phyloP scores from a whole-genome alignment of 2,113 vertebrate species.

The Lagopus leucura region DNA sequence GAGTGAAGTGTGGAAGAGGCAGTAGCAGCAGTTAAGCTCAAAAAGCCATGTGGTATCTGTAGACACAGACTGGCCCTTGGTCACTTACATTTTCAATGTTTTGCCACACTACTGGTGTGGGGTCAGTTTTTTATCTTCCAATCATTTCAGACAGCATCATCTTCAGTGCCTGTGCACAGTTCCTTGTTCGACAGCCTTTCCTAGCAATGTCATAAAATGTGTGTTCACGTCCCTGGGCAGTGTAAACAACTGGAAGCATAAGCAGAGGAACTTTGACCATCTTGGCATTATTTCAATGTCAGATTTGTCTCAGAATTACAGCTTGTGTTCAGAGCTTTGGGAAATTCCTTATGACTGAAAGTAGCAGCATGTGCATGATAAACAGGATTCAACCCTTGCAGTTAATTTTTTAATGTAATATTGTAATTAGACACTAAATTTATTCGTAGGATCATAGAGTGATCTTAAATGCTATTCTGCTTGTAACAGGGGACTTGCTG shows the following conservation, averaged over 20 bases:
- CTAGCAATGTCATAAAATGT: not conserved
- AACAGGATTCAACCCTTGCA: slow-evolving; percentile 8
- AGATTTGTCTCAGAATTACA: not conserved
- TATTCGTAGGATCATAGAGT: not conserved
- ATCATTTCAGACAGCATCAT: rapidly evolving
- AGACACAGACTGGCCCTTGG: not conserved
- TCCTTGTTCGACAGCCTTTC: not conserved
- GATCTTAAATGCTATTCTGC: not conserved
- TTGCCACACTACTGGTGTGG: not conserved
- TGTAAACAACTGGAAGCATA: not conserved
- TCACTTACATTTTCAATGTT: not conserved
- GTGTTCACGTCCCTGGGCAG: not conserved
- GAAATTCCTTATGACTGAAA: not conserved
- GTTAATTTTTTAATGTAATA: slow-evolving; percentile 24
- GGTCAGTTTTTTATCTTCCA: not conserved
- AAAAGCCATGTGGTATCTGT: not conserved
- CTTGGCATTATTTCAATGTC: not conserved
- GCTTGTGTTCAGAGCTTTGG: slow-evolving; percentile 2
- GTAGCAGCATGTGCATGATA: not conserved
- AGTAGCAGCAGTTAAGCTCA: not conserved
- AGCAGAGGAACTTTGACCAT: slow-evolving; percentile 5
- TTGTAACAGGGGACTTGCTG: slow-evolving; percentile 2
- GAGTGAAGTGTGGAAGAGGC: not conserved
- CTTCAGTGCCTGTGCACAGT: not conserved
- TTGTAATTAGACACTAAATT: slow-evolving; percentile 35